Evolutionary conservation across 2,113 vertebrate genomes (phyloP).

Genomic region (Shinisaurus crocodilurus): DNA sequence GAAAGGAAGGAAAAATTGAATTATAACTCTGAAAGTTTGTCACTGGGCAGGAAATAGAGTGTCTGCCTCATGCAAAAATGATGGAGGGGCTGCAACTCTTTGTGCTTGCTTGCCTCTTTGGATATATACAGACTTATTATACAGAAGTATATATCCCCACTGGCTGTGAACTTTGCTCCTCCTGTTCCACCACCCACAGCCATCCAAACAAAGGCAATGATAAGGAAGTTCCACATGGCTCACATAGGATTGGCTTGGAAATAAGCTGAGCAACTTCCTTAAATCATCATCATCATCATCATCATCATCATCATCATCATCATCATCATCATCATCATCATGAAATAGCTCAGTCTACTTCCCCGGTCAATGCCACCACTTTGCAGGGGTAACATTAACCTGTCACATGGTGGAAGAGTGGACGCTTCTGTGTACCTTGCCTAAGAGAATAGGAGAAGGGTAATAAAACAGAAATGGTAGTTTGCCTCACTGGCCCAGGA

Average conservation of each 20-base stretch:
- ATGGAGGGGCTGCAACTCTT: neutral
- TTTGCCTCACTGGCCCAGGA: no score
- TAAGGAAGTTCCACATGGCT: neutral
- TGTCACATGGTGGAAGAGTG: no score
- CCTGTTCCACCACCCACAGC: neutral
- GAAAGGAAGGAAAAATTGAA: neutral
- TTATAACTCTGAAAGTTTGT: conserved; percentile 8
- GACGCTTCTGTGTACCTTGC: no score
- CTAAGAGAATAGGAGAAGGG: no score
- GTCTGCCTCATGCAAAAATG: neutral
- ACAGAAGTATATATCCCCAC: neutral
- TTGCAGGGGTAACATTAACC: no score
- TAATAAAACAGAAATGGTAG: no score
- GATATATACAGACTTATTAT: neutral
- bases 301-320: no score
- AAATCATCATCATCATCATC: neutral
- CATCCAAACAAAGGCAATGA: neutral
- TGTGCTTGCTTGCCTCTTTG: neutral
- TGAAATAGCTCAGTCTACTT: no score
- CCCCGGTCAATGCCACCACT: no score
- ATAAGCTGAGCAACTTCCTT: neutral
- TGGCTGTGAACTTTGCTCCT: neutral
- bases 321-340: no score
- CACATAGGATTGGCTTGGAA: neutral
- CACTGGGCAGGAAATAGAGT: neutral